Evolutionary conservation across 2,888 invertebrate genomes (phyloP), one percentile per base, ranked within the genome.

Genomic region (Zygaena filipendulae): DNA sequence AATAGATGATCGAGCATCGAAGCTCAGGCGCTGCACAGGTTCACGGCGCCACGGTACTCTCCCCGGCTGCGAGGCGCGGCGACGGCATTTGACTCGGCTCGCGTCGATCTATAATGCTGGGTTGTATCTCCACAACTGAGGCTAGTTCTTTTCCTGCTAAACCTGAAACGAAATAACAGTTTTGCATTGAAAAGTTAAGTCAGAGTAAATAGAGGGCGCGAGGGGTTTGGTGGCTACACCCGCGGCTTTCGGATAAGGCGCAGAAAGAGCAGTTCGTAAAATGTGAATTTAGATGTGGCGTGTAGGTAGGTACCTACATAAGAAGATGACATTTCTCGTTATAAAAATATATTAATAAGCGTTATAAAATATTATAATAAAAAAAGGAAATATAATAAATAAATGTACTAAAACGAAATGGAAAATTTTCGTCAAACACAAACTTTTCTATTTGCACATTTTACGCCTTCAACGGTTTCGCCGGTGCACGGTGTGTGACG

Each of bases 111-210:
- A n/a, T n/a, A n/a, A n/a, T 41, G 44, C 45, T 47, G 51, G 57
- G n/a, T n/a, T 55, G 55, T 50, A 39, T 37, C 45, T 45, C 45
- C 39, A 43, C 61, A 61, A 63, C 62, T 47, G 39, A 40, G 52
- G 50, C 36, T 40, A 40, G 49, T 47, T 40, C 39, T 52, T 50
- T 57, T 49, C 45, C 53, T 68, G 59, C 51, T 45, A 54, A 64
- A 61, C 68, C 80, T 80, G 69, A 11, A 80, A 79, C 67, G 74
- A 79, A 38, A n/a, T n/a, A n/a, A n/a, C n/a, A n/a, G n/a, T n/a
- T n/a, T n/a, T n/a, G n/a, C n/a, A n/a, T n/a, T 29, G 21, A 49
- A 37, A 38, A 29, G 7, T 27, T 29, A 22, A 27, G 13, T 20
- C 13, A 30, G 20, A 11, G 8, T 9, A 11, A 23, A 20, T 16